Percentiles rank a stretch among this genome's conserved stretches.
phyloP scores from a whole-genome alignment of 2,113 vertebrate genomes.

The Brachypodius melanocephalos region DNA sequence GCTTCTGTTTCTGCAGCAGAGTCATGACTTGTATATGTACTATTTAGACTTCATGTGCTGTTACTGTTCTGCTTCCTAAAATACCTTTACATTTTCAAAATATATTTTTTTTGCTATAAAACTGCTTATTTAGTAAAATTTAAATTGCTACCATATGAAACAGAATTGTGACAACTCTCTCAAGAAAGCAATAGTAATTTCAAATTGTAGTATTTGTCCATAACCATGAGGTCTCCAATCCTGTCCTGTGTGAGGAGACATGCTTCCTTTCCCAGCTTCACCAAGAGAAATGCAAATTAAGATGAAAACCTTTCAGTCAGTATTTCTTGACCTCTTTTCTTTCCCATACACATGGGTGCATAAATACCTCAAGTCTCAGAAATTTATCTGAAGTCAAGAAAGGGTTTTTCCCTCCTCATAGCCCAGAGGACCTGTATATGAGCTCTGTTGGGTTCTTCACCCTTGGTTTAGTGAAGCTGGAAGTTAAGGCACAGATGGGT shows the following conservation, averaged over 20 bases:
- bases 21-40: background rate
- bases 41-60: background rate
- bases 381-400: background rate
- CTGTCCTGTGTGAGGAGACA: background rate
- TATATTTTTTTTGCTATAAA: background rate
- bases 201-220: background rate
- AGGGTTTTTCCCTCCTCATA: background rate
- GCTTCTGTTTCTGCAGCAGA: background rate
- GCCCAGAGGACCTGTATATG: background rate
- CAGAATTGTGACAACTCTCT: background rate
- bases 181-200: background rate
- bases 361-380: background rate
- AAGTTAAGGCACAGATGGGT: background rate
- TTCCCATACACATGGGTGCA: fast-evolving
- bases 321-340: background rate
- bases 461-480: background rate
- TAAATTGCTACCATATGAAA: background rate
- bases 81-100: background rate
- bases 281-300: background rate
- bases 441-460: background rate
- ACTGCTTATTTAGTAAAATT: constrained; percentile 1
- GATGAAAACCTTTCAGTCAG: background rate
- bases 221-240: background rate
- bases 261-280: background rate
- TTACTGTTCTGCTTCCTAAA: background rate